Evolutionary conservation across 2,113 vertebrate species (phyloP), one percentile per base, ranked within the genome.

Genomic region (Lagopus leucura): DNA sequence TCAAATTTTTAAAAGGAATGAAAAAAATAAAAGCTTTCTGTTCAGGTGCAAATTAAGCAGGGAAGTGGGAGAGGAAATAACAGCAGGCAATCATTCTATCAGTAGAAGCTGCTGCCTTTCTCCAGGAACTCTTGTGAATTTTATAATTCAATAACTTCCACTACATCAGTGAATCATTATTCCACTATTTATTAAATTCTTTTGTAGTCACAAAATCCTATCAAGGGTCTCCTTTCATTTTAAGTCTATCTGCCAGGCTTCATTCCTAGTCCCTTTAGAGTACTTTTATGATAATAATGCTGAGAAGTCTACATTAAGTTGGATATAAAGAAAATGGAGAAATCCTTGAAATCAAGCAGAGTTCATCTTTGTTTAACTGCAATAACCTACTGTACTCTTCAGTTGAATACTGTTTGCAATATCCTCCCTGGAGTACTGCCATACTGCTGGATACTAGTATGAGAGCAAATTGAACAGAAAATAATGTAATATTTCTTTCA

Each of bases 321-420:
- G 60, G 58, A 92, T 90, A 81, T 60, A 89, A 93, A 91, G 85
- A 87, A 96, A 93, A 95, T 20, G 38, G 72, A 91, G 79, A 93
- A 96, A 91, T 88, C 82, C 85, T 96, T 61, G 57, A 95, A 94
- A 96, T 92, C 91, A 92, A 93, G 88, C 43, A 67, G 82, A 89
- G 94, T 88, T 94, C 72, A 65, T 92, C 65, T 91, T 88, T 67
- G 84, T 88, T 88, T 88, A 93, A 92, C 60, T 89, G 67, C 69
- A 95, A 94, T 92, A 97, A 96, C 64, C 87, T 77, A 86, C 76
- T 30, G 69, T 71, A 96, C 65, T 64, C 65, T 90, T 77, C 72
- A 81, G 85, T 60, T 95, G 82, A 92, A 91, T 80, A 67, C 65
- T 88, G 69, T 92, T 94, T 93, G 79, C 25, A 89, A 47, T 86